A percentile compares a stretch with the other conserved stretches of the same genome.
Evolutionary conservation across 2,113 vertebrate species (phyloP).

Genomic region (Cyprinodon variegatus): DNA sequence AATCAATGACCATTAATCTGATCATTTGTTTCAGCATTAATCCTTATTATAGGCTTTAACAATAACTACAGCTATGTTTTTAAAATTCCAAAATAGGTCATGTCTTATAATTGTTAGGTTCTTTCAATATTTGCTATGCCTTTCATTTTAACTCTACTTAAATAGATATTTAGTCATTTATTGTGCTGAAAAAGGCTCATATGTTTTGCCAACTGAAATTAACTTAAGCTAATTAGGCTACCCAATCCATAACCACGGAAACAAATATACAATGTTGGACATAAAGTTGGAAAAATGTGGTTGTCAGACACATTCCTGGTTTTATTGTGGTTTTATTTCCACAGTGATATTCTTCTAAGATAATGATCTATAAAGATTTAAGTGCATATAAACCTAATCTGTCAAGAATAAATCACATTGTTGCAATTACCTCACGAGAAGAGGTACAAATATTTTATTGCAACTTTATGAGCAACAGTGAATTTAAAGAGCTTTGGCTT

Average conservation of each 20-base stretch:
- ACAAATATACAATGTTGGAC: not conserved
- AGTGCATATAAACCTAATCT: not conserved
- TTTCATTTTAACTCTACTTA: not conserved
- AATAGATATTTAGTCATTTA: not conserved
- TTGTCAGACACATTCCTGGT: not conserved
- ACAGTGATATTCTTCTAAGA: not conserved
- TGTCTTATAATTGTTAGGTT: too few relatives aligned
- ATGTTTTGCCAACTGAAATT: not conserved
- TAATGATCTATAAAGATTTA: not conserved
- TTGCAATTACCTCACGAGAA: not conserved
- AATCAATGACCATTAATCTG: too few relatives aligned
- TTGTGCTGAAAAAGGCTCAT: not conserved
- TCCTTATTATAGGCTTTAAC: too few relatives aligned
- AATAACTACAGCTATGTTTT: too few relatives aligned
- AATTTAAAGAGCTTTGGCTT: not conserved
- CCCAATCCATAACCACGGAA: not conserved
- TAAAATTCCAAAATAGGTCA: too few relatives aligned
- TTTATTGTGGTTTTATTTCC: not conserved
- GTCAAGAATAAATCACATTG: not conserved
- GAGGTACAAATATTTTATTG: not conserved
- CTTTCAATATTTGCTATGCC: too few relatives aligned
- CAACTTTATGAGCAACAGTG: not conserved
- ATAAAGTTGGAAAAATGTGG: not conserved
- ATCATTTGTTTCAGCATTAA: too few relatives aligned
- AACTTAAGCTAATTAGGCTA: not conserved